Conservation (phyloP, 2,797 vertebrate genomes). For the Apogon talboti region DNA sequence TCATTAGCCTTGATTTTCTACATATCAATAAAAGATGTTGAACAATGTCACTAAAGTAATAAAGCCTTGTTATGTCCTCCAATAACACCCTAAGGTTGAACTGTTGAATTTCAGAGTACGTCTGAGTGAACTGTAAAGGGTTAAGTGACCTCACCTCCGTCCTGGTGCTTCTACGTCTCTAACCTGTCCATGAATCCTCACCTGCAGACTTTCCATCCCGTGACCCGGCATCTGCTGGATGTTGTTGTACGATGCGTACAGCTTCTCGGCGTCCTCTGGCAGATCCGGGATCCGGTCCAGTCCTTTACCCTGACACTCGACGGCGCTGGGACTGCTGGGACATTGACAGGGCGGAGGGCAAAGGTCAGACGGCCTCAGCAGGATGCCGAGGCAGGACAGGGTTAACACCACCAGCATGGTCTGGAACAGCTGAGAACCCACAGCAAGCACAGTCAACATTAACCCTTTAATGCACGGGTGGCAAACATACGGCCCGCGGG, state of each 20-base stretch:
- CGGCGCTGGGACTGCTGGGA: constrained; percentile 32
- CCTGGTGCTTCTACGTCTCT: no score
- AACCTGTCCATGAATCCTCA: constrained; percentile 7
- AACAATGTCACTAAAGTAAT: no score
- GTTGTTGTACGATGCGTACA: constrained; percentile 69
- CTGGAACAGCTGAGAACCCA: not conserved
- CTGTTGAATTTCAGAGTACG: no score
- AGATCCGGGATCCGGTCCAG: constrained; percentile 65
- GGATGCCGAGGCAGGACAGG: constrained; percentile 33
- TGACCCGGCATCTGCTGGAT: constrained; percentile 63
- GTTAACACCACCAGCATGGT: constrained; percentile 51
- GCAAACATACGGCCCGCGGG: no score
- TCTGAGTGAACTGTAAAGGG: no score
- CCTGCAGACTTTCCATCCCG: constrained; percentile 68
- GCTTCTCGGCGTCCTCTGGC: constrained; percentile 42
- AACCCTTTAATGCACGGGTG: no score
- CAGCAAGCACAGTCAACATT: not conserved
- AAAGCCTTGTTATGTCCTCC: no score
- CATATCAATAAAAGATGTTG: no score
- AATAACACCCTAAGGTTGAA: no score
- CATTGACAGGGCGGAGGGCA: constrained; percentile 71
- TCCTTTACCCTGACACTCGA: constrained; percentile 51
- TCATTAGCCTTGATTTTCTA: no score
- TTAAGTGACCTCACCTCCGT: no score
- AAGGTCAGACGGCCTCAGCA: constrained; percentile 26